Evolutionary conservation across 2,888 invertebrate species (phyloP).

Genomic region (Caenorhabditis sp.): DNA sequence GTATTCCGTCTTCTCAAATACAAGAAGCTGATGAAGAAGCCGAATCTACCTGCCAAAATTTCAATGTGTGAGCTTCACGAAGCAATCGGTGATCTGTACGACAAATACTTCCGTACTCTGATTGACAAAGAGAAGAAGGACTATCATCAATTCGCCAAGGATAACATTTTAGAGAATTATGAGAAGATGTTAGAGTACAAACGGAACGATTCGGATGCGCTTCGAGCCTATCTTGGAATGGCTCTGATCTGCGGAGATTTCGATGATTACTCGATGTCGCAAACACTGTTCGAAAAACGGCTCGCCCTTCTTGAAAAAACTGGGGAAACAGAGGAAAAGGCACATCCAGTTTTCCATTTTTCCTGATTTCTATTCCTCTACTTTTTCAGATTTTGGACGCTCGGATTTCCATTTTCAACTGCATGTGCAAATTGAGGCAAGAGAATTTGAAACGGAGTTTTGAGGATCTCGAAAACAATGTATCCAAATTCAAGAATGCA

Average conservation of each 20-base stretch:
- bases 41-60: neutral
- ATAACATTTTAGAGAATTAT: constrained; percentile 51
- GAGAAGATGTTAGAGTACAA: constrained; percentile 57
- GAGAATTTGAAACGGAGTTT: constrained; percentile 14
- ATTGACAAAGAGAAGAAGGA: constrained; percentile 49
- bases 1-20: constrained; percentile 54
- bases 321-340: constrained; percentile 23
- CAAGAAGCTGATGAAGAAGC: constrained; percentile 20
- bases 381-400: constrained; percentile 49
- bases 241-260: constrained; percentile 50
- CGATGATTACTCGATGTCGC: constrained; percentile 2
- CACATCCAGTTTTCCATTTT: too few species aligned
- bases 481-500: neutral
- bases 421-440: constrained; percentile 35
- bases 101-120: constrained; percentile 54
- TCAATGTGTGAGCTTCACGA: constrained; percentile 49
- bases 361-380: too few species aligned
- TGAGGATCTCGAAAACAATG: constrained; percentile 17
- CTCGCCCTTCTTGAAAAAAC: constrained; percentile 23
- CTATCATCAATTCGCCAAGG: constrained; percentile 22
- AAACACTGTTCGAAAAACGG: constrained; percentile 30
- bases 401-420: constrained; percentile 47
- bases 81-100: constrained; percentile 57
- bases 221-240: constrained; percentile 39
- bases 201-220: constrained; percentile 32